Base-by-base conservation (phyloP, 2,113 vertebrate species). In the Arenaria interpres region DNA sequence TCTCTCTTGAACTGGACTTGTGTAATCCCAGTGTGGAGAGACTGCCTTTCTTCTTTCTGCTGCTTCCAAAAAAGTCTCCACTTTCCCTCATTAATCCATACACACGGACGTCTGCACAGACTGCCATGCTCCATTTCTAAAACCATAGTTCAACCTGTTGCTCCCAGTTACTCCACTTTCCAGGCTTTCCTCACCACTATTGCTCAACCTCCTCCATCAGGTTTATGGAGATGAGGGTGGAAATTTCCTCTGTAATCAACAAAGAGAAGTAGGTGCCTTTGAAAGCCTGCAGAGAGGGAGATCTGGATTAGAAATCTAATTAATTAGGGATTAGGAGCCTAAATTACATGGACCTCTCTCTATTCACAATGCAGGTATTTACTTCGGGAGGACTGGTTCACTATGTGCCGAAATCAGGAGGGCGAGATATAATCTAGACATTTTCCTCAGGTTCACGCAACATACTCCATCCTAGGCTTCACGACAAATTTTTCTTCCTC, bases 261-360 rank as follows among this genome's bases (percentile, higher is more conserved):
- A 87, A 84, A 88, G n/a, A 83, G 80, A 84, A 87, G 66, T 51
- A 90, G 50, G 64, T 78, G 76, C 69, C 91, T 96, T 92, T 96
- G 86, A 92, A 96, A 96, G 68, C 45, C 73, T 89, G 28, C 60
- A 73, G 50, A 91, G 69, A 75, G 67, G 54, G 30, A 93, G 80
- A 89, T 92, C 84, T 89, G 93, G 94, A 96, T 94, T 91, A 96
- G 62, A 41, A 78, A 89, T 87, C 35, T 96, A 96, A 96, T 96
- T 96, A 96, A 96, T 93, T 93, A 94, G 77, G 87, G 95, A 96
- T 96, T 96, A 96, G 50, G 74, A 88, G 76, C 48, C 66, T 93
- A 88, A 89, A 92, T 89, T 95, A 95, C 5, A 1, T 24, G 68
- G 64, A 84, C 59, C 39, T 86, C 76, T 92, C 53, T 71, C 46